These are phyloP conservation scores for Samia ricini DNA, from an alignment of 1,140 invertebrate genomes.

Conservation along the genomic window DNA sequence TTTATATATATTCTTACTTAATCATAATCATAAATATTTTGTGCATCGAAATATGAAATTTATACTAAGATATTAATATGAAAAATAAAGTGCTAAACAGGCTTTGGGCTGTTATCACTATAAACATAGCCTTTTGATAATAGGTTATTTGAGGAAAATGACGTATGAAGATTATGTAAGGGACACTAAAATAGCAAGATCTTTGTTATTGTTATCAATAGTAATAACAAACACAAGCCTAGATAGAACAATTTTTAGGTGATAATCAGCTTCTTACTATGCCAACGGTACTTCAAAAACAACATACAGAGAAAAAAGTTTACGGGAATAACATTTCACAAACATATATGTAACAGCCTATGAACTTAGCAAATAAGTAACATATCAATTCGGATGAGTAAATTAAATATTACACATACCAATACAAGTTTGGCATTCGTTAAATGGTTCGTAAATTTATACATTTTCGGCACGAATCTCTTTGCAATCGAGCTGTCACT, in stretches of 20 bases:
- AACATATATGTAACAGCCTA: not conserved
- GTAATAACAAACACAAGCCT: not conserved
- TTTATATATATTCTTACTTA: too few species aligned
- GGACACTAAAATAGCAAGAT: slow-evolving; percentile 53
- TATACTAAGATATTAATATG: too few species aligned
- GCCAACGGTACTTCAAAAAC: not conserved
- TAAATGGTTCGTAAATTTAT: slow-evolving; percentile 67
- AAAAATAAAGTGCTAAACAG: not conserved
- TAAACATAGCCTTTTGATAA: slow-evolving; percentile 20
- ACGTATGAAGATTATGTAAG: slow-evolving; percentile 68
- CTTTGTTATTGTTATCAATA: slow-evolving; percentile 28
- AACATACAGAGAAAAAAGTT: not conserved
- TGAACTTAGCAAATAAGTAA: not conserved
- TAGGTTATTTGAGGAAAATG: slow-evolving; percentile 57
- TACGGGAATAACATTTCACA: not conserved
- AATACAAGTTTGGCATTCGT: slow-evolving; percentile 62
- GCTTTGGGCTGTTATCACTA: slow-evolving; percentile 5
- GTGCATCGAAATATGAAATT: not conserved
- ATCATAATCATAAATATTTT: too few species aligned
- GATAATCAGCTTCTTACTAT: not conserved
- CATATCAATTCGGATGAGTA: not conserved
- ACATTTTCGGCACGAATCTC: slow-evolving; percentile 69
- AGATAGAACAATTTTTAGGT: not conserved
- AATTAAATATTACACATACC: slow-evolving; percentile 40
- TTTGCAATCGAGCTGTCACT: slow-evolving; percentile 60